Conservation (phyloP, 2,113 vertebrate species). For the Tauraco erythrolophus region DNA sequence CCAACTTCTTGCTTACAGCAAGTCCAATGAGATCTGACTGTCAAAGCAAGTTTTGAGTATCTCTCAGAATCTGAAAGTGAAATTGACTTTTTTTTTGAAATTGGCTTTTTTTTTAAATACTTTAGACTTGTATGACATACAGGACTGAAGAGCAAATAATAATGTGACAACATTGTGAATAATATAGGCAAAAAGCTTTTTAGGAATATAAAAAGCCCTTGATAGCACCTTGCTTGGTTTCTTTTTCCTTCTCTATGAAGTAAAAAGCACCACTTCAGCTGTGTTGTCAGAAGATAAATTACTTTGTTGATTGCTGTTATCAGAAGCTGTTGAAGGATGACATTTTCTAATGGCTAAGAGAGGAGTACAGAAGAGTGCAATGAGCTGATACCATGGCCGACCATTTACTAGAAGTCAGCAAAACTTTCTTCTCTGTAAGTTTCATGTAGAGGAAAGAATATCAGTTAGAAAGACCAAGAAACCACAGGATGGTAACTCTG, state of each 20-base stretch:
- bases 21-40: neutral
- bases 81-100: neutral
- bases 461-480: neutral
- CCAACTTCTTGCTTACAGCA: neutral
- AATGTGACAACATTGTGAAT: neutral
- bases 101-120: accelerated
- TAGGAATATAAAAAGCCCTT: neutral
- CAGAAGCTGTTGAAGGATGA: neutral
- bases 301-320: neutral
- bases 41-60: neutral
- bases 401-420: neutral
- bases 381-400: neutral
- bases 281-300: neutral
- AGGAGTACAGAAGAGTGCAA: neutral
- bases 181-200: neutral
- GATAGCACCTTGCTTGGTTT: neutral
- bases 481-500: neutral
- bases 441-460: neutral
- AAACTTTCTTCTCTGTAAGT: neutral
- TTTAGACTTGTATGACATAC: neutral
- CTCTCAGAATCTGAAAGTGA: neutral
- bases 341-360: neutral
- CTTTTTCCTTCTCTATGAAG: neutral
- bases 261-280: neutral
- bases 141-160: neutral